phyloP scores from a whole-genome alignment of 2,797 vertebrate genomes.

The Artibeus jamaicensis region DNA sequence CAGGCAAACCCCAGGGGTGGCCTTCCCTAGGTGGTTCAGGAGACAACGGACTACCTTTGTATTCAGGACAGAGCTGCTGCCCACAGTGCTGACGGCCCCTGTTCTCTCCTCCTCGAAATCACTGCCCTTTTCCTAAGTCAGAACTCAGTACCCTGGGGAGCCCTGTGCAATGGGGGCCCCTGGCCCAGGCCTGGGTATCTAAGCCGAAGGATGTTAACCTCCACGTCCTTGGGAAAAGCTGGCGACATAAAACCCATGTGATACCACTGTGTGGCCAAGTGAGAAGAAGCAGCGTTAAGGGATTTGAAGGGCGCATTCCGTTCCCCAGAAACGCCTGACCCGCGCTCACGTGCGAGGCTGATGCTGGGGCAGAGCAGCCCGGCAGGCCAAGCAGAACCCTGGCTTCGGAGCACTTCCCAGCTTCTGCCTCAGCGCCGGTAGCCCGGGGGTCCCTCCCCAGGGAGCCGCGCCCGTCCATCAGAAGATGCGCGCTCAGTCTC shows the following conservation, averaged over 20 bases:
- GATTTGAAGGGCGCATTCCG: not conserved
- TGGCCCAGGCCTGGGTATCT: not conserved
- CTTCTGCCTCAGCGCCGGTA: not conserved
- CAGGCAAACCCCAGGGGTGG: not conserved
- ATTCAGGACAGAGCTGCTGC: too few relatives aligned
- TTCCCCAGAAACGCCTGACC: slow-evolving; percentile 9
- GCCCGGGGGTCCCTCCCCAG: not conserved
- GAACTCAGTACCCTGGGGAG: not conserved
- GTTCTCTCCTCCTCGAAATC: not conserved
- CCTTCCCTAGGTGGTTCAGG: not conserved
- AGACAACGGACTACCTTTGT: not conserved
- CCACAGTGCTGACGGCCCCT: not conserved
- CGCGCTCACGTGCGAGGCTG: not conserved
- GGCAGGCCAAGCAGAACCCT: not conserved
- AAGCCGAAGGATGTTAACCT: not conserved
- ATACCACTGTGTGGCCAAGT: not conserved
- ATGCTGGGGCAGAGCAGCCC: not conserved
- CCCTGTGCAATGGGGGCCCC: not conserved
- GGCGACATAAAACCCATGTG: not conserved
- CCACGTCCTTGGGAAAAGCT: not conserved
- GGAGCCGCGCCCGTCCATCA: not conserved
- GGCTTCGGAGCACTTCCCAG: not conserved
- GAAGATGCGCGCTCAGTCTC: not conserved
- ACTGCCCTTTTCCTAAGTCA: too few relatives aligned
- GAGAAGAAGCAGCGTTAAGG: not conserved